Percentiles rank a stretch among this genome's conserved stretches.
These are phyloP conservation scores for Charaxes varanes DNA, from an alignment of 1,140 invertebrate genomes.

Conservation along the genomic window DNA sequence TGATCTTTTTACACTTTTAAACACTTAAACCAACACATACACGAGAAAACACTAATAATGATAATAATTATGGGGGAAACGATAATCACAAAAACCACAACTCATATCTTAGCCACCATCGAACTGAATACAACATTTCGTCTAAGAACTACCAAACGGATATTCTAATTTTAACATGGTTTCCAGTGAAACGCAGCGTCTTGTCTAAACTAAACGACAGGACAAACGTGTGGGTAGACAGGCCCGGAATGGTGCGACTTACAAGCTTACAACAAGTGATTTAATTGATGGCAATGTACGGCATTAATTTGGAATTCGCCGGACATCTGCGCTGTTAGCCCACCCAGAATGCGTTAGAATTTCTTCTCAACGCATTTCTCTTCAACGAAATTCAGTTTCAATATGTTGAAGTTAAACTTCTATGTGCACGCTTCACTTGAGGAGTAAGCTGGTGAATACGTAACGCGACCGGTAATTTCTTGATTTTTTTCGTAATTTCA, in stretches of 20 bases:
- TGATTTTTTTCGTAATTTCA: too few species aligned
- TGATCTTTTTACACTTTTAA: too few species aligned
- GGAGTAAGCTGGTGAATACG: too few species aligned
- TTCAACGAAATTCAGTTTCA: too few species aligned
- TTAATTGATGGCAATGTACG: slow-evolving; percentile 49
- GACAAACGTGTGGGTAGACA: slow-evolving; percentile 44
- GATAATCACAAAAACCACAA: slow-evolving; percentile 15
- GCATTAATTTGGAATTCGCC: slow-evolving; percentile 38
- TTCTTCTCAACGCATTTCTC: too few species aligned
- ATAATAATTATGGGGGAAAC: slow-evolving; percentile 3
- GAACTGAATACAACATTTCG: slow-evolving; percentile 56
- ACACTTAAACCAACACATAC: slow-evolving; percentile 3
- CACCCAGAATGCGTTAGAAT: slow-evolving; percentile 20
- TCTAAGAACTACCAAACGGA: slow-evolving; percentile 63
- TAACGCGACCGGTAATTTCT: too few species aligned
- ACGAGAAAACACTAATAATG: not conserved
- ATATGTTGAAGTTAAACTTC: too few species aligned
- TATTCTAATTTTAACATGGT: slow-evolving; percentile 68
- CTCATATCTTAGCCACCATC: slow-evolving; percentile 11
- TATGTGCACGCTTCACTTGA: too few species aligned
- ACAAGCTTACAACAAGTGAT: slow-evolving; percentile 38
- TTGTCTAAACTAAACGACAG: slow-evolving; percentile 43
- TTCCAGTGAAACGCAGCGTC: slow-evolving; percentile 57
- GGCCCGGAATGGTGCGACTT: slow-evolving; percentile 37
- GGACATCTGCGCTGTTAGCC: slow-evolving; percentile 18